Conservation (phyloP, 2,113 vertebrate species). For the Notiomystis cincta region DNA sequence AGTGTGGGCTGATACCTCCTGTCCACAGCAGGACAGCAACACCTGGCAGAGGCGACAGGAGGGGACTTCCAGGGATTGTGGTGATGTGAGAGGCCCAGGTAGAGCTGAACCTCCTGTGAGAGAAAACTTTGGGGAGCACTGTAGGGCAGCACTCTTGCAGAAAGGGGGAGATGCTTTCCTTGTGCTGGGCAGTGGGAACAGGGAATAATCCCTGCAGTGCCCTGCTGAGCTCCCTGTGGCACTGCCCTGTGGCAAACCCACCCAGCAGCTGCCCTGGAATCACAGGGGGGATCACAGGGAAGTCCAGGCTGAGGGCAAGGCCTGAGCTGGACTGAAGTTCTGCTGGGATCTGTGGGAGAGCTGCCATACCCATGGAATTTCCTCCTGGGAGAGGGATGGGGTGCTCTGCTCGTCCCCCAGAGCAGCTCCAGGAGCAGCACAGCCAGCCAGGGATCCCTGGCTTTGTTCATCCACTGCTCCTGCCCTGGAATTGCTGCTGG, state of each 20-base stretch:
- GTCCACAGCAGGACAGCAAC: background rate
- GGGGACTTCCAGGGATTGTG: background rate
- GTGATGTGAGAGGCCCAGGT: background rate
- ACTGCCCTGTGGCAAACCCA: background rate
- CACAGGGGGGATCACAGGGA: too few relatives aligned
- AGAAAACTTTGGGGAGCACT: background rate
- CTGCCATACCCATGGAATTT: background rate
- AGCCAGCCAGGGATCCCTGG: background rate
- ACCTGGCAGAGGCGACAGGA: background rate
- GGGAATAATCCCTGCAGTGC: background rate
- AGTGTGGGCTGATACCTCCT: background rate
- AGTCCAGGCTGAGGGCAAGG: background rate
- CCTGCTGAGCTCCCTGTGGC: background rate
- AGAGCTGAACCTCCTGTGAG: background rate
- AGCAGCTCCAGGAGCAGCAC: background rate
- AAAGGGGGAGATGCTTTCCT: background rate
- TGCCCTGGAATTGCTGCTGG: background rate
- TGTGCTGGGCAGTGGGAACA: background rate
- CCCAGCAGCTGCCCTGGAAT: background rate
- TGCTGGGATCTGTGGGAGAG: background rate
- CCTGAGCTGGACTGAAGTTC: background rate
- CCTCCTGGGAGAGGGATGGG: background rate
- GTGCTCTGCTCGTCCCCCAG: background rate
- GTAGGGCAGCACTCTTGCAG: accelerated
- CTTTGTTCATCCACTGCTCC: background rate